Base-by-base conservation (phyloP, 2,113 vertebrate genomes). In the Ascaphus truei region DNA sequence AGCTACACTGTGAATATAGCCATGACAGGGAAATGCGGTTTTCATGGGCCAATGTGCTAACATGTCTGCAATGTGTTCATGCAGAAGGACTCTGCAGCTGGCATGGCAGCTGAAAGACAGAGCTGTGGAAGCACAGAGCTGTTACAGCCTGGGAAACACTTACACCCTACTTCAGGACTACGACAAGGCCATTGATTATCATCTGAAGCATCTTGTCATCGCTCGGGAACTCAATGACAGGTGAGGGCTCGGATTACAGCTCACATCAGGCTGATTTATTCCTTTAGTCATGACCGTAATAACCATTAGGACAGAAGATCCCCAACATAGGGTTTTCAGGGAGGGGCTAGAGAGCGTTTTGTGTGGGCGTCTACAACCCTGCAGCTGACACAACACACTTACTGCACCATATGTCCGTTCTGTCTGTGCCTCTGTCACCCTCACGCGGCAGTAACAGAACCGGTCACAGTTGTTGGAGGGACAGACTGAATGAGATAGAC, bases 111-210 rank as follows among this genome's bases (percentile, higher is more conserved):
- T 98, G 56, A 92, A 93, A 72, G 95, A 99, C 77, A 86, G 93
- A 60, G 96, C 95, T 0, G 93, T 98, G 63, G 96, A 99, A 79
- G 96, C 96, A 0, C 96, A 99, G 85, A 93, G 95, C 62, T 99
- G 96, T 75, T 99, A 99, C 78, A 99, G 96, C 67, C 90, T 98
- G 11, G 96, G 96, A 1, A 99, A 98, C 86, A 99, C 96, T 0
- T 93, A 95, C 72, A 98, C 96, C 0, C 85, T 99, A 37, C 93
- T 99, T 13, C 96, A 99, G 56, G 96, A 99, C 83, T 98, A 95
- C 3, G 94, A 97, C 77, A 90, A 91, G 77, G 95, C 95, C 39
- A 95, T 98, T 29, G 96, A 99, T 73, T 98, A 95, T 81, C 95
- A 98, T 30, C 79, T 98, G 60, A 98, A 97, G 78, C 96, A 98